Conservation (phyloP, 92 coral and sea anemone species). For the Pocillopora meandrina region DNA sequence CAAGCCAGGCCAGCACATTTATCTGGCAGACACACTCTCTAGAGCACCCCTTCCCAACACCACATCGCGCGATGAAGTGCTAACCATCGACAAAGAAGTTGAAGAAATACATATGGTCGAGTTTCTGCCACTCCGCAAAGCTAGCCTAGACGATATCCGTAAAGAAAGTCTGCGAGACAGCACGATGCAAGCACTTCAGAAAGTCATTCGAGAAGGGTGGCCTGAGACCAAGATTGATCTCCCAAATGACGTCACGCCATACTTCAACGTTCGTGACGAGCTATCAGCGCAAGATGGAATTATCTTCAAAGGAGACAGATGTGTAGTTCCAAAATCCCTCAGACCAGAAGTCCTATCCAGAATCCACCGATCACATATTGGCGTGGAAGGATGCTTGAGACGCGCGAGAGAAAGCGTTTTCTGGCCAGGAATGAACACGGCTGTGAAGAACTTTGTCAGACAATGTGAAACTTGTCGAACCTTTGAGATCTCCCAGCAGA, state of each 20-base stretch:
- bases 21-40: too few species aligned
- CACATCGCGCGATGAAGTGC: neutral
- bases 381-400: too few species aligned
- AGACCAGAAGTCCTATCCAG: too few species aligned
- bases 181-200: constrained; percentile 14
- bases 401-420: too few species aligned
- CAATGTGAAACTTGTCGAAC: constrained; percentile 17
- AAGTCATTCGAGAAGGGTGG: constrained; percentile 15
- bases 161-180: constrained; percentile 10
- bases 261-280: constrained; percentile 17
- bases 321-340: too few species aligned
- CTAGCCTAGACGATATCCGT: constrained; percentile 9
- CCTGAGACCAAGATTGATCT: constrained; percentile 15
- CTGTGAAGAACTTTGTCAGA: neutral
- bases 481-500: constrained; percentile 5
- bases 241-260: neutral
- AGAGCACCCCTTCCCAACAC: constrained; percentile 10
- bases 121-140: neutral
- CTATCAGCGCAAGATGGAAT: constrained; percentile 18
- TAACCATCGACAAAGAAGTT: constrained; percentile 17
- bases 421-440: too few species aligned
- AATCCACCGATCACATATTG: too few species aligned
- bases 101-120: constrained; percentile 12
- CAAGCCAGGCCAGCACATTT: too few species aligned
- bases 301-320: too few species aligned